Percentiles rank a stretch among this genome's conserved stretches.
Evolutionary conservation across 2,888 invertebrate species (phyloP).

Genomic region (Mimumesa dahlbomi): DNA sequence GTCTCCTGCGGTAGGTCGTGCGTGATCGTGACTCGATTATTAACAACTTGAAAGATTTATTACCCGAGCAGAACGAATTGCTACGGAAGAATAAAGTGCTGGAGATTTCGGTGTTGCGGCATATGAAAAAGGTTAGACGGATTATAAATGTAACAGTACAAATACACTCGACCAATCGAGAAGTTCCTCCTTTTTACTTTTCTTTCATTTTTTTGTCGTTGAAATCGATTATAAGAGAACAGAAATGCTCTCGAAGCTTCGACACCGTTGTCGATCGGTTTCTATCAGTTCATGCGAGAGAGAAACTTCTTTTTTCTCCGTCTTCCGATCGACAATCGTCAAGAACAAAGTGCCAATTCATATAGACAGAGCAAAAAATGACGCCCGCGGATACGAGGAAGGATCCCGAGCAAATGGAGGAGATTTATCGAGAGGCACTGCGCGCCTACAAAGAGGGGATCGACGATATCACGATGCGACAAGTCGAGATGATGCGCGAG

Average conservation of each 20-base stretch:
- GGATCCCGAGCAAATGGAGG: conserved; percentile 42
- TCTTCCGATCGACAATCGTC: background rate
- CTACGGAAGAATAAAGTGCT: conserved; percentile 57
- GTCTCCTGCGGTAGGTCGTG: conserved; percentile 44
- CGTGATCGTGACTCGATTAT: conserved; percentile 59
- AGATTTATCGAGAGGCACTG: conserved; percentile 55
- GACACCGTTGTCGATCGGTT: too few species aligned
- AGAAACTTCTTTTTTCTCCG: too few species aligned
- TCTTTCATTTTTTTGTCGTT: too few species aligned
- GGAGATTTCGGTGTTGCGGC: conserved; percentile 53
- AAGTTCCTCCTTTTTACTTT: too few species aligned
- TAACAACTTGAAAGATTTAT: conserved; percentile 50
- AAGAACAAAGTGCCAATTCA: conserved; percentile 12
- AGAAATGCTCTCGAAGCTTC: too few species aligned
- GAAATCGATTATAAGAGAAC: too few species aligned
- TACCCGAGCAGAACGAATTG: conserved; percentile 45
- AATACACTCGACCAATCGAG: too few species aligned
- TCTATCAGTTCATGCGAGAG: too few species aligned
- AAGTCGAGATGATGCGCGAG: conserved; percentile 43
- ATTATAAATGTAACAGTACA: too few species aligned
- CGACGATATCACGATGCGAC: conserved; percentile 49
- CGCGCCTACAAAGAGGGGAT: conserved; percentile 55
- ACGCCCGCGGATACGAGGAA: conserved; percentile 34
- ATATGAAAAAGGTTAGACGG: conserved; percentile 48
- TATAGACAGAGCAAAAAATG: conserved; percentile 60